Conservation (phyloP, 2,888 invertebrate genomes). For the Agrypnus murinus region DNA sequence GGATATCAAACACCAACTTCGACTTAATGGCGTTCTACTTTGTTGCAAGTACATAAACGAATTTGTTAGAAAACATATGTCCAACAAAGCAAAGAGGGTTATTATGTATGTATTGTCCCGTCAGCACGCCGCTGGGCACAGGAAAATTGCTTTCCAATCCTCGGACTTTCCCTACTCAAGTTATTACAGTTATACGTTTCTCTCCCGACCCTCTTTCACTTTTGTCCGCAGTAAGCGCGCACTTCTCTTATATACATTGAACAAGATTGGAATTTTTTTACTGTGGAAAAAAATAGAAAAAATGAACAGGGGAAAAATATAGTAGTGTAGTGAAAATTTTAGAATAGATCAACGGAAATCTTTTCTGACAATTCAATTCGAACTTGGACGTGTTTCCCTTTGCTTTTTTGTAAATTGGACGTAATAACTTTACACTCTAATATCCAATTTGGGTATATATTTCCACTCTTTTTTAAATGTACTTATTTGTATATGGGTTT, state of each 20-base stretch:
- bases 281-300: too few species aligned
- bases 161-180: constrained; percentile 60
- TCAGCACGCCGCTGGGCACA: constrained; percentile 56
- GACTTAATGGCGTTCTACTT: constrained; percentile 38
- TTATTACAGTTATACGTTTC: constrained; percentile 59
- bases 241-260: constrained; percentile 41
- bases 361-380: too few species aligned
- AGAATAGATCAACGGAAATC: not conserved
- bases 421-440: too few species aligned
- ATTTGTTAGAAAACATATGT: constrained; percentile 52
- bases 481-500: too few species aligned
- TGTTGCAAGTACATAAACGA: constrained; percentile 45
- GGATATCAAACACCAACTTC: constrained; percentile 36
- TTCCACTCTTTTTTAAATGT: too few species aligned
- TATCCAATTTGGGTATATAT: too few species aligned
- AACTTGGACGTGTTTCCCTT: too few species aligned
- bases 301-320: not conserved
- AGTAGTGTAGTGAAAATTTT: not conserved
- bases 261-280: constrained; percentile 45
- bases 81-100: constrained; percentile 53
- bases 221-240: constrained; percentile 45
- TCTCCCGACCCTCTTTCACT: constrained; percentile 51
- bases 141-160: constrained; percentile 63
- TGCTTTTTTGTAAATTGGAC: too few species aligned
- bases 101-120: constrained; percentile 53